Evolutionary conservation across 1,140 invertebrate species (phyloP).

Genomic region (Akabosia matsudoensis): DNA sequence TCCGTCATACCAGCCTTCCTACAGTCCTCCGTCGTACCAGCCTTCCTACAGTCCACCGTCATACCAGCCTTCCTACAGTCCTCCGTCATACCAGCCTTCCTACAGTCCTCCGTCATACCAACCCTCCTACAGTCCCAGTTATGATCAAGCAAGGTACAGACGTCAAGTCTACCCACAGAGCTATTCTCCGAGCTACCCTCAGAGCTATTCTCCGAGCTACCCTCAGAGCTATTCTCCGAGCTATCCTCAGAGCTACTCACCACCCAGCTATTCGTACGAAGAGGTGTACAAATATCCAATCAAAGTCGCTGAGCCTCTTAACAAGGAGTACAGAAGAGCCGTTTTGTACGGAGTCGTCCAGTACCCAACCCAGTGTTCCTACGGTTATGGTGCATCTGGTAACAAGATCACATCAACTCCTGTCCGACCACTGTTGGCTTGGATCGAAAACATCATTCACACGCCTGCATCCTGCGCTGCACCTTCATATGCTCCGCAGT

Average conservation of each 20-base stretch:
- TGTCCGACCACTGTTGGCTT: constrained; percentile 34
- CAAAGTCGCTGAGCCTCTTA: constrained; percentile 30
- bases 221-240: not conserved
- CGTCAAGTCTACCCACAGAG: not conserved
- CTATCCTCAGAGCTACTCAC: not conserved
- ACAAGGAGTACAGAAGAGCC: constrained; percentile 36
- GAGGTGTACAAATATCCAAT: constrained; percentile 10
- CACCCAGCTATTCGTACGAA: constrained; percentile 13
- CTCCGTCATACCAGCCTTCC: constrained; percentile 8
- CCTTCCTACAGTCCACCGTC: constrained; percentile 8
- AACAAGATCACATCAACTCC: constrained; percentile 42
- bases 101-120: not conserved
- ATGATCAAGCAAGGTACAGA: not conserved
- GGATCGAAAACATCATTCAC: constrained; percentile 40
- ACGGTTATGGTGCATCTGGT: constrained; percentile 15
- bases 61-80: not conserved
- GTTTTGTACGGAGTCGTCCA: constrained; percentile 41
- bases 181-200: not conserved
- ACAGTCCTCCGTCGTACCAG: constrained; percentile 22
- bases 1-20: constrained; percentile 21
- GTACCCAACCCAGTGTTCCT: constrained; percentile 41
- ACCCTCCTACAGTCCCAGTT: not conserved
- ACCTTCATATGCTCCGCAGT: constrained; percentile 10
- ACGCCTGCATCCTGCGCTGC: constrained; percentile 23
- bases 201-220: not conserved